Conservation (phyloP, 2,797 vertebrate species). For the Gouania willdenowi region DNA sequence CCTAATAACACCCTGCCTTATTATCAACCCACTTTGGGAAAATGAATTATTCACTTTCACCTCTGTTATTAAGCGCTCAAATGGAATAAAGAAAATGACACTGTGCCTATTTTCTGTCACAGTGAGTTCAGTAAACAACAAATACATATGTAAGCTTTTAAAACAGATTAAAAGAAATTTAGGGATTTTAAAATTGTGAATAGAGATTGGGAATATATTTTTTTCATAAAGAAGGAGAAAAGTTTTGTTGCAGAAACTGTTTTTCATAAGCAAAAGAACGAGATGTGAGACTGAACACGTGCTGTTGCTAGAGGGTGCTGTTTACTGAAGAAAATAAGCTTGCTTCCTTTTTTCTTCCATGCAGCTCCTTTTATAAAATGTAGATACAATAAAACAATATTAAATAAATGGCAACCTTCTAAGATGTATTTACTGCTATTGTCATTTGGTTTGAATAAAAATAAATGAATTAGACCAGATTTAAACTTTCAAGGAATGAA, state of each 20-base stretch:
- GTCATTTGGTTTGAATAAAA: too few species aligned
- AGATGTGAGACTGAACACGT: neutral
- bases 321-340: conserved; percentile 55
- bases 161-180: too few species aligned
- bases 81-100: conserved; percentile 10
- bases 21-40: conserved; percentile 52
- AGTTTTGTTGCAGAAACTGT: neutral
- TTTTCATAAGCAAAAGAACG: too few species aligned
- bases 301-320: conserved; percentile 69
- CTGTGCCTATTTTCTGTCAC: neutral
- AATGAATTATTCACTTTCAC: conserved; percentile 19
- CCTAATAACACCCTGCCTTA: conserved; percentile 55
- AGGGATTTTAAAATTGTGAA: too few species aligned
- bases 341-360: neutral
- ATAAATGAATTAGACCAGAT: neutral
- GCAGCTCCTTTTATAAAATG: conserved; percentile 1
- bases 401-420: too few species aligned
- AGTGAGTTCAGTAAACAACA: too few species aligned
- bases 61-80: conserved; percentile 22
- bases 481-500: neutral
- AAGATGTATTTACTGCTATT: too few species aligned
- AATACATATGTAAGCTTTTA: too few species aligned
- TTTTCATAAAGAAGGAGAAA: neutral
- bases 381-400: too few species aligned
- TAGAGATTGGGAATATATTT: too few species aligned